phyloP scores from a whole-genome alignment of 2,113 vertebrate genomes.

The Embiotoca jacksoni region DNA sequence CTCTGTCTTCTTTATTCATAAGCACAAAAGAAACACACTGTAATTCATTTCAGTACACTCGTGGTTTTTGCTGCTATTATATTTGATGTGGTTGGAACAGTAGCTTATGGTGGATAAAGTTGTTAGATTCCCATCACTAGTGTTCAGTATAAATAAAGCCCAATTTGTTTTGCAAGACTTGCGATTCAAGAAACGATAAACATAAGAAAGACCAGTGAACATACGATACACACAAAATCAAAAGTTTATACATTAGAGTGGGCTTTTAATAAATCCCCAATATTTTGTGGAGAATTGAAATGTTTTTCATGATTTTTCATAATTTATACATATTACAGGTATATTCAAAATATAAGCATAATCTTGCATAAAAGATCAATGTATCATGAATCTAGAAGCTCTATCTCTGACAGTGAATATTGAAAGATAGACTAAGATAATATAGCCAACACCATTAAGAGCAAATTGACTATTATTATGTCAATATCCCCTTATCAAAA shows the following conservation, averaged over 20 bases:
- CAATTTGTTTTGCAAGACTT: too few relatives aligned
- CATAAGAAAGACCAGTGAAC: too few relatives aligned
- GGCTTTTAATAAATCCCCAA: background rate
- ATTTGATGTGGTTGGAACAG: too few relatives aligned
- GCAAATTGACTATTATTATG: slow-evolving; percentile 6
- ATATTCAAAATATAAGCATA: background rate
- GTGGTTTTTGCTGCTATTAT: too few relatives aligned
- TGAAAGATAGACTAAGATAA: slow-evolving; percentile 14
- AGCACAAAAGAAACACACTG: too few relatives aligned
- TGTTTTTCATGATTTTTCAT: background rate
- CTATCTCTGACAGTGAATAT: slow-evolving; percentile 1
- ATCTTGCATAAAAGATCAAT: background rate
- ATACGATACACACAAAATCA: too few relatives aligned
- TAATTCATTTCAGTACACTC: too few relatives aligned
- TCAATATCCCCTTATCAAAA: background rate
- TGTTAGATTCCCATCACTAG: background rate
- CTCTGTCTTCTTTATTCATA: background rate
- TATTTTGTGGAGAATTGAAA: background rate
- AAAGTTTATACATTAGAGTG: background rate
- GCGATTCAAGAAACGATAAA: too few relatives aligned
- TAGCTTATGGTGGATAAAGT: too few relatives aligned
- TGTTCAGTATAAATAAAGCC: background rate
- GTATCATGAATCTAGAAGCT: background rate
- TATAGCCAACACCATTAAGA: slow-evolving; percentile 6
- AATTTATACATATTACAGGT: background rate